phyloP scores from a whole-genome alignment of 2,113 vertebrate species.

The Columbina picui region DNA sequence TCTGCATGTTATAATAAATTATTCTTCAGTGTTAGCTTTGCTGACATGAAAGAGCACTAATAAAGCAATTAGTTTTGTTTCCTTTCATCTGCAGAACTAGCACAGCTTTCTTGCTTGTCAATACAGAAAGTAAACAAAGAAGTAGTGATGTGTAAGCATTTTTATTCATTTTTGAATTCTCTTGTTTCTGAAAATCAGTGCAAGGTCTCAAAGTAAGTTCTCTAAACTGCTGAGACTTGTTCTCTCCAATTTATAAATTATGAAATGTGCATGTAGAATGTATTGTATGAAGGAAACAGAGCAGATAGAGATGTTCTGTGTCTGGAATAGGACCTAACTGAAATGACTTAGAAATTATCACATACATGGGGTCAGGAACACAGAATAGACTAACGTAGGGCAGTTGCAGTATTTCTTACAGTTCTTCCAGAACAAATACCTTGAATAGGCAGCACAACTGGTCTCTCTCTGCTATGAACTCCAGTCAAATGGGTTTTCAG shows the following conservation, averaged over 20 bases:
- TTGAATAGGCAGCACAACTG: not conserved
- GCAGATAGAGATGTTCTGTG: not conserved
- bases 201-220: not conserved
- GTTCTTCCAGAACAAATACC: not conserved
- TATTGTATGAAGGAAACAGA: not conserved
- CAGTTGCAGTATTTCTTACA: not conserved
- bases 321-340: not conserved
- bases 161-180: not conserved
- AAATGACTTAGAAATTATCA: not conserved
- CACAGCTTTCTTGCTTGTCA: not conserved
- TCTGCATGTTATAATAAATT: not conserved
- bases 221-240: not conserved
- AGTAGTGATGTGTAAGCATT: not conserved
- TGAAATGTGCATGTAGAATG: not conserved
- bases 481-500: not conserved
- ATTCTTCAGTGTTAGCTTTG: not conserved
- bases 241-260: not conserved
- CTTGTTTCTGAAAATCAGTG: not conserved
- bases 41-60: not conserved
- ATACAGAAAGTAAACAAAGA: not conserved
- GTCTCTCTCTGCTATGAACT: not conserved
- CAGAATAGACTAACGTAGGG: not conserved
- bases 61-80: not conserved
- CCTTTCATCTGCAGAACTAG: not conserved
- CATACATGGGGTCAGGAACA: not conserved